phyloP scores from a whole-genome alignment of 2,888 invertebrate genomes.

The Oxycera nigricornis region DNA sequence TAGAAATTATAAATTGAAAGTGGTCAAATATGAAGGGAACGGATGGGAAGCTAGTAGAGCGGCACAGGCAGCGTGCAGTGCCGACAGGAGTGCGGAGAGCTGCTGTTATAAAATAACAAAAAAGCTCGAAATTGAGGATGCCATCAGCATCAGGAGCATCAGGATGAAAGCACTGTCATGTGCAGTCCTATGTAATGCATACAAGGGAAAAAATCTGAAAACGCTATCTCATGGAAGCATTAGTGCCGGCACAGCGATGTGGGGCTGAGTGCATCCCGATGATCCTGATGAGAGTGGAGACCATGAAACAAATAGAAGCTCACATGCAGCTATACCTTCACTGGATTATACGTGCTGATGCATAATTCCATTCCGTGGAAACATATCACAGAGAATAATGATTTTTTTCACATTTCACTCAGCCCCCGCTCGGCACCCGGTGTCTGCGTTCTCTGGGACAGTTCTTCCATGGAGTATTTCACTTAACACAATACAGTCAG shows the following conservation, averaged over 20 bases:
- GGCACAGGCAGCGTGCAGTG: not conserved
- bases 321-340: conserved; percentile 34
- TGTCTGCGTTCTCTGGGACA: conserved; percentile 16
- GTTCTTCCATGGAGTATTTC: conserved; percentile 20
- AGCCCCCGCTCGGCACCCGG: not conserved
- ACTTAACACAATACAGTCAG: not conserved
- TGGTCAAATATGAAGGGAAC: conserved; percentile 24
- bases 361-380: conserved; percentile 43
- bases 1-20: conserved; percentile 42
- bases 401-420: conserved; percentile 36
- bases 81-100: conserved; percentile 1
- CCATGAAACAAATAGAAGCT: conserved; percentile 40
- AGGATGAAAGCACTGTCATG: conserved; percentile 41
- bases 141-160: conserved; percentile 23
- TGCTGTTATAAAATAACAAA: conserved; percentile 26
- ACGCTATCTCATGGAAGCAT: conserved; percentile 21
- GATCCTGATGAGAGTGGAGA: conserved; percentile 34
- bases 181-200: conserved; percentile 34
- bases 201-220: conserved; percentile 22
- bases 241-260: not conserved
- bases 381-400: conserved; percentile 44
- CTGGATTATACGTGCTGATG: conserved; percentile 42
- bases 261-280: conserved; percentile 28
- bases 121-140: conserved; percentile 26
- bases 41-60: not conserved